A percentile compares a stretch with the other conserved stretches of the same genome.
Conservation (phyloP, 2,888 invertebrate genomes). For the Amiota communis region DNA sequence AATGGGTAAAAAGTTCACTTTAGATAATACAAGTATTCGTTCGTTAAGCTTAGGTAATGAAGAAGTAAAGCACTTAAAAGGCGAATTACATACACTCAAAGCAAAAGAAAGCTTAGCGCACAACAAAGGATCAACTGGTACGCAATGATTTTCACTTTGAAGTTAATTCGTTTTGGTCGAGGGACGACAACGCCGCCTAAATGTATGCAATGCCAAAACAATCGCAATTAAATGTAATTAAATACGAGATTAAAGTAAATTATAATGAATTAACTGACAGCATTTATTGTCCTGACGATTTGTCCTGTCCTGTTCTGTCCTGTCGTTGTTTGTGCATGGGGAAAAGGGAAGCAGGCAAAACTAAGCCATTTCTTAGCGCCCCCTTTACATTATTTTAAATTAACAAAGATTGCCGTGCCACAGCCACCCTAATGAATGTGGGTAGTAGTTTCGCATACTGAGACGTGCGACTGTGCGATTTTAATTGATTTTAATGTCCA, state of each 20-base stretch:
- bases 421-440: neutral
- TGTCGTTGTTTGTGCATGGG: neutral
- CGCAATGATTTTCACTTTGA: too few species aligned
- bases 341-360: too few species aligned
- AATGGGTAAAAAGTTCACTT: too few species aligned
- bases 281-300: slow-evolving; percentile 32
- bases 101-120: too few species aligned
- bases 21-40: too few species aligned
- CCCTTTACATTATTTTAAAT: slow-evolving; percentile 8
- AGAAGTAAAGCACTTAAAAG: too few species aligned
- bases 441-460: neutral
- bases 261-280: slow-evolving; percentile 60
- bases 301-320: neutral
- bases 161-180: too few species aligned
- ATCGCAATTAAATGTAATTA: slow-evolving; percentile 63
- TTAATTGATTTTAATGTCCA: slow-evolving; percentile 19
- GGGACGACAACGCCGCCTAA: neutral
- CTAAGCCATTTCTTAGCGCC: too few species aligned
- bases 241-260: slow-evolving; percentile 61
- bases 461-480: neutral
- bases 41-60: too few species aligned
- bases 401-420: slow-evolving; percentile 1
- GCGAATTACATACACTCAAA: too few species aligned
- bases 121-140: too few species aligned
- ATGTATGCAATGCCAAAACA: slow-evolving; percentile 36